Conservation (phyloP, 2,113 vertebrate species). For the Perca flavescens region DNA sequence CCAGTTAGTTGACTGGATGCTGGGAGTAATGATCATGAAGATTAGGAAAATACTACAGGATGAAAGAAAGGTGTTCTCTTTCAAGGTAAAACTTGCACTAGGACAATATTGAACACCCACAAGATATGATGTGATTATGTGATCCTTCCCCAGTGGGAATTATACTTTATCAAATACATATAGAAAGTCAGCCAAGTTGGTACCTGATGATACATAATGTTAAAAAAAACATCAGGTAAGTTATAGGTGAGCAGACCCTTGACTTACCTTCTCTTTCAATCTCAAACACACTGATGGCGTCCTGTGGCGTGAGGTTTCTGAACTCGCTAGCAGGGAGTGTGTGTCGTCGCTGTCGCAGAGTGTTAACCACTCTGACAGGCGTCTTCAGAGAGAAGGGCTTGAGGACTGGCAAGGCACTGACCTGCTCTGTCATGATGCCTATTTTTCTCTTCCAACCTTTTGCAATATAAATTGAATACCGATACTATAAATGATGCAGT, state of each 20-base stretch:
- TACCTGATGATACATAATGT: neutral
- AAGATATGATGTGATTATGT: neutral
- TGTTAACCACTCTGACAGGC: constrained; percentile 58
- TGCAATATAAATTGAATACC: neutral
- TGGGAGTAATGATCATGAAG: constrained; percentile 9
- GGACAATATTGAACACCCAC: neutral
- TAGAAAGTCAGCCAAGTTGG: neutral
- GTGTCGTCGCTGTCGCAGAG: constrained; percentile 79
- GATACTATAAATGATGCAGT: neutral
- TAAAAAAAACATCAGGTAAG: neutral
- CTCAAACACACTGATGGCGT: constrained; percentile 88
- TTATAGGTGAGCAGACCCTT: neutral
- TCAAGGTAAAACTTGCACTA: neutral
- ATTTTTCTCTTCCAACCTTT: constrained; percentile 9
- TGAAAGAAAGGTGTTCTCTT: neutral
- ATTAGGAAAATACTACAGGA: neutral
- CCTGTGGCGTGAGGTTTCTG: constrained; percentile 85
- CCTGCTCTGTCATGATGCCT: constrained; percentile 75
- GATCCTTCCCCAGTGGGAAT: neutral
- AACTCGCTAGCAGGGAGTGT: constrained; percentile 88
- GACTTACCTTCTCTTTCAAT: constrained; percentile 85
- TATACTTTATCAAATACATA: neutral
- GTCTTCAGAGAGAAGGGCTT: constrained; percentile 82
- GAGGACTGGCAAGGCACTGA: constrained; percentile 76
- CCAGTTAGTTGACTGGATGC: constrained; percentile 1